Conservation (phyloP, 1,140 invertebrate species). For the Pseudachorutes palmiensis region DNA sequence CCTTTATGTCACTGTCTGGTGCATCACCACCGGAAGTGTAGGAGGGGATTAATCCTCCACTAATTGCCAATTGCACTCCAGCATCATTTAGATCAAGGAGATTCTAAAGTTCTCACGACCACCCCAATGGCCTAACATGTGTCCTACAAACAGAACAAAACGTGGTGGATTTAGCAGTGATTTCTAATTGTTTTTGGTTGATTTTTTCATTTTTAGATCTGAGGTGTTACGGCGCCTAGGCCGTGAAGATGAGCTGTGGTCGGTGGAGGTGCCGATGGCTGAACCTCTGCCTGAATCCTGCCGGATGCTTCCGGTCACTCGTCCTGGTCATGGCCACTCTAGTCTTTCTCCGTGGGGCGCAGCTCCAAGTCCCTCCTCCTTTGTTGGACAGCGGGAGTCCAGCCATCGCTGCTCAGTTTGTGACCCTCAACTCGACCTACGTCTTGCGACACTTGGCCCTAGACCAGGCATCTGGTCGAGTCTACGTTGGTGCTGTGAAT, state of each 20-base stretch:
- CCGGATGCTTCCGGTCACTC: neutral
- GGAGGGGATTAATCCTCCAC: slow-evolving; percentile 3
- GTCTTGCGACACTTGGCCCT: slow-evolving; percentile 53
- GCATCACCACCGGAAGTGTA: neutral
- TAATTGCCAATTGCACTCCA: slow-evolving; percentile 8
- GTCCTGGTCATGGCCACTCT: slow-evolving; percentile 6
- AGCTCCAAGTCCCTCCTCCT: neutral
- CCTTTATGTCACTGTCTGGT: neutral
- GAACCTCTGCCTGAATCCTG: neutral
- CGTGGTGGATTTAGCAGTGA: neutral
- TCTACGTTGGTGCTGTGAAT: slow-evolving; percentile 76
- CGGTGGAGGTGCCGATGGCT: neutral
- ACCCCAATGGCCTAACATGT: neutral
- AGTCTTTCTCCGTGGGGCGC: neutral
- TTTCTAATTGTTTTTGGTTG: no score
- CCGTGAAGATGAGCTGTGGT: neutral
- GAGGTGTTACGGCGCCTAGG: no score
- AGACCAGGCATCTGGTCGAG: slow-evolving; percentile 51
- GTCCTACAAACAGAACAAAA: neutral
- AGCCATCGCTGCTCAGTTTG: slow-evolving; percentile 40
- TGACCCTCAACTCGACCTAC: slow-evolving; percentile 41
- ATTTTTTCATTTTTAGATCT: slow-evolving; percentile 1
- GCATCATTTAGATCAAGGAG: no score
- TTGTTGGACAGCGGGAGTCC: neutral
- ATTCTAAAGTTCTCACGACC: slow-evolving; percentile 1